Evolutionary conservation across 2,113 vertebrate genomes (phyloP).

Genomic region (Cyanoliseus patagonus): DNA sequence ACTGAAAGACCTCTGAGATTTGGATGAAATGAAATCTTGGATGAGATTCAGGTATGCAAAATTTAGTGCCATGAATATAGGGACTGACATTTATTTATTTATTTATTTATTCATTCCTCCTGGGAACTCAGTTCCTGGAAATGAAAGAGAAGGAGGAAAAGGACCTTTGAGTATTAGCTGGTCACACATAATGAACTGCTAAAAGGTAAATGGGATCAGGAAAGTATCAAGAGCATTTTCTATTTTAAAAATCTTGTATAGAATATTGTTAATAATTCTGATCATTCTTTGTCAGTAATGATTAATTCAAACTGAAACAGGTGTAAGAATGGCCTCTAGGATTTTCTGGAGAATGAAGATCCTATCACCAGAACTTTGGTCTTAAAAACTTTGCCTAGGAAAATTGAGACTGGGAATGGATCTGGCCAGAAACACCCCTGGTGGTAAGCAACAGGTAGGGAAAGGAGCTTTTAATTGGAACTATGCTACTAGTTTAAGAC

Average conservation of each 20-base stretch:
- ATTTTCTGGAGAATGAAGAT: neutral
- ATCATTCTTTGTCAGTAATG: neutral
- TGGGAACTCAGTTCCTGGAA: neutral
- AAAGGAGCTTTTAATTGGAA: neutral
- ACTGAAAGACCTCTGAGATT: neutral
- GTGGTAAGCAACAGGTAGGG: neutral
- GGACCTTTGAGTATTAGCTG: neutral
- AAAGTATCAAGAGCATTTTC: neutral
- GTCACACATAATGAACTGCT: neutral
- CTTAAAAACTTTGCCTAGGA: neutral
- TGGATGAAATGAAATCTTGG: constrained; percentile 15
- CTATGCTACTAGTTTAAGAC: neutral
- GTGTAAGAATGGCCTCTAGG: neutral
- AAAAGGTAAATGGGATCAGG: neutral
- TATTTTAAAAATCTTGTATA: neutral
- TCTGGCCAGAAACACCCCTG: neutral
- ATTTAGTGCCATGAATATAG: neutral
- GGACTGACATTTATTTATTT: neutral
- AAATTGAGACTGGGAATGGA: neutral
- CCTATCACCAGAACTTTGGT: neutral
- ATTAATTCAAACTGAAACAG: neutral
- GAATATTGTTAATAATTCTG: neutral
- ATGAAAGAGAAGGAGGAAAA: neutral
- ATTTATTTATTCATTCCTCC: neutral
- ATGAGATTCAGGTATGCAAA: neutral